Base-by-base conservation (phyloP, 2,797 vertebrate species). In the Lacerta bilineata region DNA sequence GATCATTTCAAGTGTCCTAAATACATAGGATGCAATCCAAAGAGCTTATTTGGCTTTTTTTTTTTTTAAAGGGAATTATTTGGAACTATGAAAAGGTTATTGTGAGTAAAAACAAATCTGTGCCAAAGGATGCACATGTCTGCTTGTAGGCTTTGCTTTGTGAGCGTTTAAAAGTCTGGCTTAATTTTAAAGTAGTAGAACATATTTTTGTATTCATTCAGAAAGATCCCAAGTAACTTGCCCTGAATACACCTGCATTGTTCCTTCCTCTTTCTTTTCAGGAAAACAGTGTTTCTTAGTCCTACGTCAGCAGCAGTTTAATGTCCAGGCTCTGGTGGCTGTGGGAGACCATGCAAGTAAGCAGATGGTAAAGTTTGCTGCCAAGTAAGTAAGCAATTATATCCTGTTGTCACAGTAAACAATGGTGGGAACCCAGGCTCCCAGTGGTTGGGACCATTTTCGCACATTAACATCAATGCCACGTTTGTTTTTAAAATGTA, bases 361-460 rank as follows among this genome's bases (percentile, higher is more conserved):
- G 98, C 99, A 99, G 98, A 99, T 99, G 99, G 99, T 99, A 97
- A 99, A 99, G 97, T 99, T 99, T 97, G 98, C 98, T 91, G 99
- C 98, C 97, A 99, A 99, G 99, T 99, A 98, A 99, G 98, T 99
- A 98, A 97, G 93, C 97, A 97, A 98, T 97, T 96, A 97, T 95
- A 96, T 99, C 98, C 98, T 99, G 98, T 98, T 97, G 96, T 97
- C 96, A 95, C 89, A 96, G 94, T 94, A 96, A 98, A 99, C 98
- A 99, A 98, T 99, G 97, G 98, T 99, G 98, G 98, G 98, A 99
- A 99, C 98, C 94, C 94, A 95, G 95, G 95, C 94, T 97, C 95
- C 96, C 96, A 97, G 95, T 96, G 95, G 95, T 95, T 96, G 95
- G 94, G 97, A 97, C 97, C 97, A 95, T 98, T 98, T 98, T 98